Evolutionary conservation across 92 coral and sea anemone genomes (phyloP), one percentile per base, ranked within the genome.

Genomic region (Zoanthus sociatus): DNA sequence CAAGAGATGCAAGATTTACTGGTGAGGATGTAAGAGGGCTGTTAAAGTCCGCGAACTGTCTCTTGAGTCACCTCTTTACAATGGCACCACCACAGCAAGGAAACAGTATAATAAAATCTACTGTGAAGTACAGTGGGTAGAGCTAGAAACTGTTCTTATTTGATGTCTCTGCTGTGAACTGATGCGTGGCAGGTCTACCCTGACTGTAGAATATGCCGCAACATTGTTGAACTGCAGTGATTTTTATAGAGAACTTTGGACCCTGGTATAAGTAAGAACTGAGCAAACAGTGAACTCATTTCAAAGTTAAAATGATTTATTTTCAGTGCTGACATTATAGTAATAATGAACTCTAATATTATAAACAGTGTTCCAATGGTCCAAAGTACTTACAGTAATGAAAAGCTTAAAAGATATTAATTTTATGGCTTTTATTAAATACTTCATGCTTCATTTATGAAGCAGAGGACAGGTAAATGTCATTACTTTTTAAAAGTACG

Each of bases 1-100:
- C 99, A 97, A 78, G 99, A 97, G 89, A 97, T 97, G 92, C 99
- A 97, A 86, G 99, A 97, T 68, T 92, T 97, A 71, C 89, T 97
- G 99, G 99, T 97, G 99, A 97, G 99, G 88, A 78, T 82, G 66
- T 84, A 89, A 78, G 20, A 70, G 71, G 81, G 88, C 70, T 71
- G 73, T 66, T 51, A 63, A 50, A 48, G 70, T 33, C 76, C 58
- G 66, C 74, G 60, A 81, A 47, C 76, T 81, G 21, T 81, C 75
- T 81, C 85, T 81, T 81, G 85, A 81, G 55, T 63, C 75, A 81
- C 56, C 85, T 64, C 47, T 50, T 50, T 64, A 53, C 74, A 81
- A 46, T 46, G 85, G 85, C 71, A 63, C 58, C 85, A 67, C 85
- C 47, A 81, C 85, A 66, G 85, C 85, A 81, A 53, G 58, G 85